These are phyloP conservation scores for Dynastes tityus DNA, from an alignment of 2,888 invertebrate species.

Conservation along the genomic window DNA sequence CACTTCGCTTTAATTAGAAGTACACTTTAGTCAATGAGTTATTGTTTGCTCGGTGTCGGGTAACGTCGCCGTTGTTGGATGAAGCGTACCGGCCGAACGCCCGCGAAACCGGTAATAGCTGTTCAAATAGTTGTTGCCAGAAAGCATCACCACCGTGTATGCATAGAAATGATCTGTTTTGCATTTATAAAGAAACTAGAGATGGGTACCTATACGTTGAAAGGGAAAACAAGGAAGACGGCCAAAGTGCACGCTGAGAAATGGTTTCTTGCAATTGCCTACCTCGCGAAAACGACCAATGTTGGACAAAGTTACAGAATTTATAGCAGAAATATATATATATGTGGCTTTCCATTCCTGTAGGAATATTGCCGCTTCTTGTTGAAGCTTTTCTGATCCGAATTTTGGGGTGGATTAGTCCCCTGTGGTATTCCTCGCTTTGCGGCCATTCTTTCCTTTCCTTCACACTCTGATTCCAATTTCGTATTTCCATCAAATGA, in stretches of 20 bases:
- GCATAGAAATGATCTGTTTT: constrained; percentile 36
- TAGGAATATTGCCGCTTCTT: no score
- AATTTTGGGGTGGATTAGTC: no score
- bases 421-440: no score
- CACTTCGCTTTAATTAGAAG: constrained; percentile 31
- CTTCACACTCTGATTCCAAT: no score
- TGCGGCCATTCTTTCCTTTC: no score
- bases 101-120: constrained; percentile 21
- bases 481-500: no score
- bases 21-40: constrained; percentile 34
- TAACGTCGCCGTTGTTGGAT: constrained; percentile 1
- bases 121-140: constrained; percentile 30
- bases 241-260: background rate
- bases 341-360: no score
- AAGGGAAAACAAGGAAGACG: background rate
- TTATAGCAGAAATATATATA: no score
- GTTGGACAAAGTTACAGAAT: no score
- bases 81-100: background rate
- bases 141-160: constrained; percentile 3
- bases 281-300: no score
- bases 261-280: background rate
- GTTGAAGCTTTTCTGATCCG: no score
- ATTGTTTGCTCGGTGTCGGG: constrained; percentile 23
- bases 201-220: background rate
- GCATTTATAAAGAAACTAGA: constrained; percentile 21